phyloP scores from a whole-genome alignment of 2,888 invertebrate species.

The Hypomecis atomaria region DNA sequence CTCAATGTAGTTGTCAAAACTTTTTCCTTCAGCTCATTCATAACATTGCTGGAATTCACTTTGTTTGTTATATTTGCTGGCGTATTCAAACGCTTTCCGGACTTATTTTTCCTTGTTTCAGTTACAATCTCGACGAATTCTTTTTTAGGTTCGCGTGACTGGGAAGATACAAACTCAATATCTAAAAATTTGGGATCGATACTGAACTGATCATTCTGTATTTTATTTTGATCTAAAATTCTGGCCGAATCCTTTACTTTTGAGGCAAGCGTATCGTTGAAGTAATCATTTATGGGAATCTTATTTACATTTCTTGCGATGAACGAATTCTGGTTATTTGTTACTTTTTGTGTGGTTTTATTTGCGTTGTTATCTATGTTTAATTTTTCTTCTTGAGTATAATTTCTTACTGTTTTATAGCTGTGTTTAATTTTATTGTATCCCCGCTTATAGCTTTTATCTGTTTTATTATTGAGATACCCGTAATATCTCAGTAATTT shows the following conservation, averaged over 20 bases:
- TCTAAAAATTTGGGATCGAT: conserved; percentile 68
- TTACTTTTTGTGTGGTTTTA: conserved; percentile 43
- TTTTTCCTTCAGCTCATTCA: conserved; percentile 48
- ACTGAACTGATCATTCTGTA: conserved; percentile 65
- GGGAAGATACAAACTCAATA: conserved; percentile 53
- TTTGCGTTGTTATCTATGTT: conserved; percentile 37
- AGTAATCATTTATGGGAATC: conserved; percentile 57
- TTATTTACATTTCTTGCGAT: conserved; percentile 57
- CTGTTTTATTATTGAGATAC: conserved; percentile 77
- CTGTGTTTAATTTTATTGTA: conserved; percentile 51
- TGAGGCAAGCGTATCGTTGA: conserved; percentile 61
- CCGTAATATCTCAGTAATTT: conserved; percentile 78
- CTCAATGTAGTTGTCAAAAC: conserved; percentile 49
- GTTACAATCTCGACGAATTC: conserved; percentile 45
- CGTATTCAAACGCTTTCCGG: conserved; percentile 72
- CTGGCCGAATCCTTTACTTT: conserved; percentile 66
- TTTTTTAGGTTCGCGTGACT: conserved; percentile 54
- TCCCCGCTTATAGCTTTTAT: conserved; percentile 60
- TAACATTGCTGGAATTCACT: conserved; percentile 29
- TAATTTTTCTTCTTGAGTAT: conserved; percentile 39
- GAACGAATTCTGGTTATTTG: conserved; percentile 48
- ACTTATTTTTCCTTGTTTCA: conserved; percentile 54
- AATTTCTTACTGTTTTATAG: conserved; percentile 36
- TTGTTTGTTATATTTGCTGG: conserved; percentile 60
- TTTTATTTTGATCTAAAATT: conserved; percentile 69